Base-by-base conservation (phyloP, 2,113 vertebrate species). In the Coturnix japonica region DNA sequence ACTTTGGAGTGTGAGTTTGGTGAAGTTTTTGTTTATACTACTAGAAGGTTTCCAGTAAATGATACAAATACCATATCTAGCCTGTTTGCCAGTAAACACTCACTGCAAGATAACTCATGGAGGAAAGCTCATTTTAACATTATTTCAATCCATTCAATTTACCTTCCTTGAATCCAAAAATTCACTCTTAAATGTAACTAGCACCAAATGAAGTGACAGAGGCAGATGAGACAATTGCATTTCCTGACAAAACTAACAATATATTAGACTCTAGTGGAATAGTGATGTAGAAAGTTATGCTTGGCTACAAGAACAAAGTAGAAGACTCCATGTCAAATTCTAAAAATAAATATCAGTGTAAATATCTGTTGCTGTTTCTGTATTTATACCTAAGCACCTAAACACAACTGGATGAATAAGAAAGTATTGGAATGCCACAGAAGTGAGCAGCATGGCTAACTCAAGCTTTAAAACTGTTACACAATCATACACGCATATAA, bases 21-120 rank as follows among this genome's bases (percentile, higher is more conserved):
- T 89, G 35, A 76, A 89, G 28, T 70, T 85, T 43, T 80, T 95
- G 67, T 91, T 92, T 91, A 75, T 84, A 43, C 7, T 91, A 51
- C 56, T 39, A 60, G 57, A 71, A 86, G 44, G 46, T 85, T 95
- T 95, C 56, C 72, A 87, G 82, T 80, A 91, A 85, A 87, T 73
- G 31, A 85, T 43, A 79, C 37, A 87, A 91, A 80, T 30, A 39
- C 25, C 35, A 9, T 35, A 80, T 25, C 60, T 46, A 54, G 33
- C 54, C 33, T 71, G 33, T 89, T 85, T 89, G 49, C 28, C 64
- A 65, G 51, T 49, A 56, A 43, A 71, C 13, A 17, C 79, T 89
- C 2, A n/a, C 23, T 51, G 41, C 28, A 85, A 46, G 57, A 9
- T 30, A 72, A 39, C 21, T 76, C 59, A 60, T 61, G 21, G 28